Conservation (phyloP, 2,113 vertebrate genomes). For the Indri indri region DNA sequence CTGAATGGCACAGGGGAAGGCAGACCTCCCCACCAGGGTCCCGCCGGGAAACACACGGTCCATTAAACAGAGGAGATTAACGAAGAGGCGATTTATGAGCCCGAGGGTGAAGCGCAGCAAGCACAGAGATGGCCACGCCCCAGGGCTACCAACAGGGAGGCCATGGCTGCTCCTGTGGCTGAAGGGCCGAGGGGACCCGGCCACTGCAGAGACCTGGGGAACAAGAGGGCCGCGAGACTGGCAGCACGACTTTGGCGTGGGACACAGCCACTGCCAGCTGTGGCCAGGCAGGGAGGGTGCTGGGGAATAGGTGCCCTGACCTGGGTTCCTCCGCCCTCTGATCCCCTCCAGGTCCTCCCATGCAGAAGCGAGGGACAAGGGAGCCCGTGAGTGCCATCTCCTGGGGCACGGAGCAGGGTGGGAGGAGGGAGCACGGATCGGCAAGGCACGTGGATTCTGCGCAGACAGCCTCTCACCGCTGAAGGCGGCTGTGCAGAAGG, state of each 20-base stretch:
- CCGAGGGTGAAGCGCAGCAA: neutral
- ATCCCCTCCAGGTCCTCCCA: neutral
- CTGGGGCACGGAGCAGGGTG: neutral
- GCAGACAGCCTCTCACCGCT: neutral
- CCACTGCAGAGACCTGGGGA: neutral
- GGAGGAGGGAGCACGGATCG: neutral
- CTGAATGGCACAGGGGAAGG: neutral
- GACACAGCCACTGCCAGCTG: neutral
- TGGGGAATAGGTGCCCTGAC: neutral
- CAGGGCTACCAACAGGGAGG: neutral
- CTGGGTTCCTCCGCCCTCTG: neutral
- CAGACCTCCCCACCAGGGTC: too few relatives aligned
- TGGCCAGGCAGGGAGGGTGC: neutral
- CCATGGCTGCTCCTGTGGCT: neutral
- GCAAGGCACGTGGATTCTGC: neutral
- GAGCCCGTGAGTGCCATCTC: neutral
- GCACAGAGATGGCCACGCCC: neutral
- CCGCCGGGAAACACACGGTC: neutral
- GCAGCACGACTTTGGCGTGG: neutral
- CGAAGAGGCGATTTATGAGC: neutral
- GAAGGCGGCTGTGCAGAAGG: neutral
- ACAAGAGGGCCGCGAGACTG: neutral
- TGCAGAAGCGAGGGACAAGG: neutral
- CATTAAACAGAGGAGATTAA: neutral
- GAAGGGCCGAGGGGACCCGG: neutral